A percentile compares a stretch with the other conserved stretches of the same genome.
Evolutionary conservation across 2,888 invertebrate genomes (phyloP).

Genomic region (Cybosia mesomella): DNA sequence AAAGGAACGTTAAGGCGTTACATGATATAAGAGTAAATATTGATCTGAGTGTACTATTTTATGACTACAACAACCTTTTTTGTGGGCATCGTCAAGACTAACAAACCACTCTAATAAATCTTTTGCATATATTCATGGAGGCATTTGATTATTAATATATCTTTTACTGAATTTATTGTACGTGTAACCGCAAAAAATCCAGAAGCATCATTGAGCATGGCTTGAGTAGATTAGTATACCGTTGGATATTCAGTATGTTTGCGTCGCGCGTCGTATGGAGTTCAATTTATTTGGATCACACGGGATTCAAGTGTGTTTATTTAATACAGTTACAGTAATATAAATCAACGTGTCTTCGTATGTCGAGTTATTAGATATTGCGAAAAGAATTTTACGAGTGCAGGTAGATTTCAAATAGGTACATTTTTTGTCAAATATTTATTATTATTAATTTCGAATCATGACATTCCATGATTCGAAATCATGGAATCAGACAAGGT

Average conservation of each 20-base stretch:
- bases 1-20: not conserved
- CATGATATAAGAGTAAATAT: not conserved
- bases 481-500: too few species aligned
- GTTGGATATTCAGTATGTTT: not conserved
- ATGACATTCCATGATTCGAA: too few species aligned
- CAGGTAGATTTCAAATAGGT: not conserved
- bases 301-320: not conserved
- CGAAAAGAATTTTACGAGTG: not conserved
- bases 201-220: not conserved
- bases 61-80: not conserved
- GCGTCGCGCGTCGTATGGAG: not conserved
- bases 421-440: too few species aligned
- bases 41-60: not conserved
- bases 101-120: not conserved
- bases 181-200: not conserved
- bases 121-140: not conserved
- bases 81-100: not conserved
- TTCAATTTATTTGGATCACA: constrained; percentile 4
- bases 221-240: not conserved
- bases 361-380: not conserved
- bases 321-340: not conserved
- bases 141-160: not conserved
- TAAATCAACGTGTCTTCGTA: not conserved
- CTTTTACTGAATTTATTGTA: not conserved
- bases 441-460: too few species aligned